phyloP scores from a whole-genome alignment of 2,113 vertebrate genomes.

The Periophthalmus modestus region DNA sequence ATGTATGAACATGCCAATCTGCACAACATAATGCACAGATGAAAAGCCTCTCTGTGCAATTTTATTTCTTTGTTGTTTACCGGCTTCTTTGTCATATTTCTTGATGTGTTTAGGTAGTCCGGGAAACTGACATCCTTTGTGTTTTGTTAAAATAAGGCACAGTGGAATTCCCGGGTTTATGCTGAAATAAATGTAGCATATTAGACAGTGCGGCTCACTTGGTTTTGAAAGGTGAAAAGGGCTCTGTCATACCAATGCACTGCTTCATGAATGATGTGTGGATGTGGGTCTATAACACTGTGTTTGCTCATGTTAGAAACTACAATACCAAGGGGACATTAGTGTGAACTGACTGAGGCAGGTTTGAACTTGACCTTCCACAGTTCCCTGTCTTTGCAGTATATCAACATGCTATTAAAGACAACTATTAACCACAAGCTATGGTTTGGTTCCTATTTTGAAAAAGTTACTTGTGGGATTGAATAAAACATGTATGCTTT shows the following conservation, averaged over 20 bases:
- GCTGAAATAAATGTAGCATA: slow-evolving; percentile 63
- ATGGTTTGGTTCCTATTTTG: background rate
- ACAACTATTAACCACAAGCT: slow-evolving; percentile 60
- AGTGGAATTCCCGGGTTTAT: slow-evolving; percentile 11
- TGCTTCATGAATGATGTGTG: slow-evolving; percentile 53
- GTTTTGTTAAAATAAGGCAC: slow-evolving; percentile 22
- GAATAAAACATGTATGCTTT: background rate
- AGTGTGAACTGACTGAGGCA: slow-evolving; percentile 47
- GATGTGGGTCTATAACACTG: slow-evolving; percentile 55
- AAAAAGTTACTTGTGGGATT: background rate
- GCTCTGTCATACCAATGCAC: slow-evolving; percentile 69
- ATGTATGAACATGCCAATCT: slow-evolving; percentile 12
- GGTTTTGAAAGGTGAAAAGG: slow-evolving; percentile 59
- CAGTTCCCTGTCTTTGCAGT: slow-evolving; percentile 68
- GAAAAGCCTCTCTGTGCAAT: slow-evolving; percentile 8
- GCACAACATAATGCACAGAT: slow-evolving; percentile 8
- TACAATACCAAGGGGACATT: slow-evolving; percentile 12
- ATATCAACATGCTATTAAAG: slow-evolving; percentile 79
- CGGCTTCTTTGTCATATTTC: slow-evolving; percentile 27
- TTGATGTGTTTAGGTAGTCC: slow-evolving; percentile 27
- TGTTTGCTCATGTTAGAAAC: slow-evolving; percentile 54
- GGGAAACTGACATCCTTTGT: slow-evolving; percentile 9
- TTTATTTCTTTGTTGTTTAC: slow-evolving; percentile 24
- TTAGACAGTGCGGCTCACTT: slow-evolving; percentile 32
- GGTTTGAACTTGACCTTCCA: slow-evolving; percentile 49